Evolutionary conservation across 2,113 vertebrate species (phyloP).

Genomic region (Dromaius novaehollandiae): DNA sequence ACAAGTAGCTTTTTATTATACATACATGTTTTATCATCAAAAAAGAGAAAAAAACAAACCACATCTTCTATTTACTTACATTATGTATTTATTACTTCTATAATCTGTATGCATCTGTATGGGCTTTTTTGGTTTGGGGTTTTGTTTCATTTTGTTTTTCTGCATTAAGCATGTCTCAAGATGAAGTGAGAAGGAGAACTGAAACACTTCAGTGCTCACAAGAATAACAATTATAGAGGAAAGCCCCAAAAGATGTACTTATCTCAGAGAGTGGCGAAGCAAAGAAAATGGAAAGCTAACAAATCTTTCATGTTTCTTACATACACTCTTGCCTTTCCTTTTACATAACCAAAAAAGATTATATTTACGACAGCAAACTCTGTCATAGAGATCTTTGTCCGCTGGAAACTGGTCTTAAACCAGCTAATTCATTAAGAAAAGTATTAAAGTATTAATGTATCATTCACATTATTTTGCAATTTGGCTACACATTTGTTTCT

Average conservation of each 20-base stretch:
- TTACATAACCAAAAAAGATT: neutral
- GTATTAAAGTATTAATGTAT: neutral
- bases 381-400: neutral
- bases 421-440: neutral
- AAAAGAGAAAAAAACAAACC: neutral
- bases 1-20: neutral
- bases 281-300: neutral
- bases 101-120: rapidly evolving
- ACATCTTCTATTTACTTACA: neutral
- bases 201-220: neutral
- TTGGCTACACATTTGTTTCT: neutral
- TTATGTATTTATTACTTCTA: neutral
- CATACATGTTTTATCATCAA: neutral
- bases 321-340: neutral
- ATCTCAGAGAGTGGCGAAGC: neutral
- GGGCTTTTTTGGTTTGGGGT: neutral
- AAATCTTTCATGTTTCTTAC: neutral
- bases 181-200: neutral
- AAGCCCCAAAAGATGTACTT: neutral
- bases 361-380: neutral
- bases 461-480: neutral
- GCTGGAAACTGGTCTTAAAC: neutral
- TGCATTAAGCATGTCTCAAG: neutral
- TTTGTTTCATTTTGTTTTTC: neutral
- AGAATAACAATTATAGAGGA: neutral